phyloP scores from a whole-genome alignment of 2,888 invertebrate species.

The Tricholauxania praeusta region DNA sequence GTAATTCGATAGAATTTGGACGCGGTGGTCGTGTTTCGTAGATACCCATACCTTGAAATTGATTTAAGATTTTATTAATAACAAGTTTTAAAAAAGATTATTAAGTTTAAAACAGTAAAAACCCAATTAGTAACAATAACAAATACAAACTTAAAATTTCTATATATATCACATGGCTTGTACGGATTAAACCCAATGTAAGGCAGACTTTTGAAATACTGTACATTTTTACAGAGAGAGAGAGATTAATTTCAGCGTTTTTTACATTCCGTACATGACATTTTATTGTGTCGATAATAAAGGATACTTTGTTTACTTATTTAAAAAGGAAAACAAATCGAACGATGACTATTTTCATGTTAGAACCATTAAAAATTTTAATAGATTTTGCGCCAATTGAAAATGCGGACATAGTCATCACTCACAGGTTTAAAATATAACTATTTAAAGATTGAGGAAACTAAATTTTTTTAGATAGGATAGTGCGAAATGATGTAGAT shows the following conservation, averaged over 20 bases:
- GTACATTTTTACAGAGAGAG: too few species aligned
- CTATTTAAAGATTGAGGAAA: too few species aligned
- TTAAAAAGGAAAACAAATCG: slow-evolving; percentile 2
- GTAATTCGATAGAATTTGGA: slow-evolving; percentile 88
- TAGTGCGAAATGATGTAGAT: too few species aligned
- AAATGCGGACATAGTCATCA: too few species aligned
- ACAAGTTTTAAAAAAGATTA: too few species aligned
- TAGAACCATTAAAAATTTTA: slow-evolving; percentile 4
- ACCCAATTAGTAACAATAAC: slow-evolving; percentile 16
- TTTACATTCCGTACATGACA: slow-evolving; percentile 15
- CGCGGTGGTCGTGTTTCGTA: slow-evolving; percentile 78
- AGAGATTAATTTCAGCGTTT: slow-evolving; percentile 2
- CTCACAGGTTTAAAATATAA: too few species aligned
- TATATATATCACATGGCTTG: slow-evolving; percentile 18
- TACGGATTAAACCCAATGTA: slow-evolving; percentile 15
- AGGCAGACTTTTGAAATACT: too few species aligned
- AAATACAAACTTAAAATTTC: slow-evolving; percentile 8
- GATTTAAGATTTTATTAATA: slow-evolving; percentile 15
- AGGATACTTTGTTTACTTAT: slow-evolving; percentile 1
- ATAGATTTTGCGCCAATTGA: neutral
- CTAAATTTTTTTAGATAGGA: too few species aligned
- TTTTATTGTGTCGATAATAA: slow-evolving; percentile 6
- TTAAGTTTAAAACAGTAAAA: slow-evolving; percentile 12
- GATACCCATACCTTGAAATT: slow-evolving; percentile 70
- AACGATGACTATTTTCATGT: slow-evolving; percentile 9